phyloP scores from a whole-genome alignment of 2,113 vertebrate species.

The Xiphophorus couchianus region DNA sequence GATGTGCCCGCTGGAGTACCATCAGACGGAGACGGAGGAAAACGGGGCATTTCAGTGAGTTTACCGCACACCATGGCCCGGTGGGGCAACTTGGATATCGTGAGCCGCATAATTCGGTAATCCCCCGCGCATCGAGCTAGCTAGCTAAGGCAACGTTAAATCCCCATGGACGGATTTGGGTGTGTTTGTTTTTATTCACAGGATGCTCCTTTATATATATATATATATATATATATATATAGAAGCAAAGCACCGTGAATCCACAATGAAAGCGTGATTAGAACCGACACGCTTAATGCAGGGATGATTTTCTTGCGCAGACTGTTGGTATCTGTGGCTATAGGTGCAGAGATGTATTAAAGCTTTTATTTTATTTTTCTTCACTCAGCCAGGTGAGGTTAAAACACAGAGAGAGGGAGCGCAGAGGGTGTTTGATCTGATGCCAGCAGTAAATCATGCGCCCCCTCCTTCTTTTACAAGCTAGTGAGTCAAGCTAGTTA shows the following conservation, averaged over 20 bases:
- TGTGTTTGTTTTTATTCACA: conserved; percentile 63
- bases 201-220: conserved; percentile 25
- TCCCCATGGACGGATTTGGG: conserved; percentile 26
- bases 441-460: conserved; percentile 55
- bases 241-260: conserved; percentile 27
- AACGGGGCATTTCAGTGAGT: conserved; percentile 50
- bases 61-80: not conserved
- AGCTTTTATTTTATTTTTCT: not conserved
- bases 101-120: conserved; percentile 5
- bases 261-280: not conserved
- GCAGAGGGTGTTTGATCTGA: conserved; percentile 21
- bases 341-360: not conserved
- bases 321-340: not conserved
- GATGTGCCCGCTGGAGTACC: conserved; percentile 47
- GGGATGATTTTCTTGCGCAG: not conserved
- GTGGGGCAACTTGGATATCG: conserved; percentile 32
- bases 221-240: not conserved
- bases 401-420: not conserved
- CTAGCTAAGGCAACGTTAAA: conserved; percentile 48
- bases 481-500: conserved; percentile 55
- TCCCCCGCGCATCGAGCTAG: conserved; percentile 14
- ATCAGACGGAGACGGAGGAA: conserved; percentile 17
- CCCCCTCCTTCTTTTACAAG: conserved; percentile 18
- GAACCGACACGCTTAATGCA: too few species aligned
- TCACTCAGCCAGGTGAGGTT: conserved; percentile 39